Percentiles rank a stretch among this genome's conserved stretches.
These are phyloP conservation scores for Taenioides sp. DNA, from an alignment of 2,797 vertebrate genomes.

Conservation along the genomic window DNA sequence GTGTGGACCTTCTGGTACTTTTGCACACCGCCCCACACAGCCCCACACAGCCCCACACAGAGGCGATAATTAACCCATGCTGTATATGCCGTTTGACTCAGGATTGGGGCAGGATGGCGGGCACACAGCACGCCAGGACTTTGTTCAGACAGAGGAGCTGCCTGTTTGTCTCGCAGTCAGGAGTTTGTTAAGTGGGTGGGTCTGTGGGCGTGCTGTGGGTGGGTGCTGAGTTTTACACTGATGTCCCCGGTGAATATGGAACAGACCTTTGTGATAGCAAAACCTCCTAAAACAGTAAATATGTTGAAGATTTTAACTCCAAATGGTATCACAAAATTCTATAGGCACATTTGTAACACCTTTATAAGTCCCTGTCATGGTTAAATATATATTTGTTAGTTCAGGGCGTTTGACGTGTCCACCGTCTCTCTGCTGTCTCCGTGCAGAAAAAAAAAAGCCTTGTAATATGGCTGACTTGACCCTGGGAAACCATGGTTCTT, in stretches of 20 bases:
- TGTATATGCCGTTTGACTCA: constrained; percentile 49
- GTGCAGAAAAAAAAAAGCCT: too few species aligned
- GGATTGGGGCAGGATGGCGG: constrained; percentile 37
- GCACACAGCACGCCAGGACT: constrained; percentile 25
- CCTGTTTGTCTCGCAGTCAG: constrained; percentile 60
- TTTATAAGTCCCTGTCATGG: too few species aligned
- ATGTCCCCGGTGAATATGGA: constrained; percentile 7
- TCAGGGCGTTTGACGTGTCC: too few species aligned
- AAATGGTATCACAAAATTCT: neutral
- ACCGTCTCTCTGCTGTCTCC: too few species aligned
- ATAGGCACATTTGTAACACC: too few species aligned
- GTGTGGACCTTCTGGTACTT: constrained; percentile 49
- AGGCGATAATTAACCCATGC: constrained; percentile 71
- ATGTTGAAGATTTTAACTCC: neutral
- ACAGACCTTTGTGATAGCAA: neutral
- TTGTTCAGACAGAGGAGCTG: constrained; percentile 53
- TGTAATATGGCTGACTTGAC: too few species aligned
- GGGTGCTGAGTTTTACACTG: constrained; percentile 14
- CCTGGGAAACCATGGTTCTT: too few species aligned
- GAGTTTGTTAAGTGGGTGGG: constrained; percentile 36
- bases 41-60: constrained; percentile 44
- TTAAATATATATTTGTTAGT: too few species aligned
- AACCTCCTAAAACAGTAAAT: too few species aligned
- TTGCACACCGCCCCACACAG: constrained; percentile 46
- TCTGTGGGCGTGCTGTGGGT: constrained; percentile 25